Evolutionary conservation across 1,140 invertebrate species (phyloP).

Genomic region (Lamellibrachia luymesi): DNA sequence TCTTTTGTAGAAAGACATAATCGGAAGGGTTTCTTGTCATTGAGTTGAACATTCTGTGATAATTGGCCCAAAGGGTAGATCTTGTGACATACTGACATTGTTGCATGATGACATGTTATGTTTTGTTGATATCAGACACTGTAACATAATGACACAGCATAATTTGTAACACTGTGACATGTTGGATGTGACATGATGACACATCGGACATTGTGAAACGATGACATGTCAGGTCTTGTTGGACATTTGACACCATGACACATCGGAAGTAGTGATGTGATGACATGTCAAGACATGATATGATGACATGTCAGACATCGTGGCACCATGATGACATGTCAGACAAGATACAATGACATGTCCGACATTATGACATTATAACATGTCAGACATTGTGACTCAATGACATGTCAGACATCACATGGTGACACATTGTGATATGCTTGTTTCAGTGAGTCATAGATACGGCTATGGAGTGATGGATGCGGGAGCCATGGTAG

Average conservation of each 20-base stretch:
- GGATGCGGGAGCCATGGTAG: slow-evolving; percentile 92
- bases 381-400: not conserved
- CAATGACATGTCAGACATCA: not conserved
- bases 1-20: no score
- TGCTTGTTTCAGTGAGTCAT: slow-evolving; percentile 23
- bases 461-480: slow-evolving; percentile 84
- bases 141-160: no score
- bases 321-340: not conserved
- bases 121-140: no score
- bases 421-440: not conserved
- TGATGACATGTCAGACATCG: no score
- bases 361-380: not conserved
- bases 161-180: not conserved
- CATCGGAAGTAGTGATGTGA: no score
- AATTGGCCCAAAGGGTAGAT: not conserved
- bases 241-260: not conserved
- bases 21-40: no score
- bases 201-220: not conserved
- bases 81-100: no score
- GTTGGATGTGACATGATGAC: not conserved
- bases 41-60: not conserved
- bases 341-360: not conserved
- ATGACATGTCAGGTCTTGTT: not conserved
- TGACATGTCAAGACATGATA: no score
- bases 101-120: no score